These are phyloP conservation scores for Parnassius apollo DNA, from an alignment of 2,888 invertebrate species.

Conservation along the genomic window DNA sequence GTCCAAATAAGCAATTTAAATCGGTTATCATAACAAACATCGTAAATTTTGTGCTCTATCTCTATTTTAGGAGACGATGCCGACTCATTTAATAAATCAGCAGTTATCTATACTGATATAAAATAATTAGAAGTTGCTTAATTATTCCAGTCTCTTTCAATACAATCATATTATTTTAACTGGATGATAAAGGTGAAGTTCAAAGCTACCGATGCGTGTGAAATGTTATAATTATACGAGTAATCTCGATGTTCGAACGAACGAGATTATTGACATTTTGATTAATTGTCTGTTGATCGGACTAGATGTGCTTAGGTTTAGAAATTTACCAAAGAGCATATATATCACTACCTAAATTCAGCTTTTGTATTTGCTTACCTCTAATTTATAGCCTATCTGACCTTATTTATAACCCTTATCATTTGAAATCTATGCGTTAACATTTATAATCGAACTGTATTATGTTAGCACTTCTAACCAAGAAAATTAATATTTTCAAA, in stretches of 20 bases:
- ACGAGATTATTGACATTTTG: constrained; percentile 19
- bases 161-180: constrained; percentile 27
- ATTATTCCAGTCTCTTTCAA: constrained; percentile 59
- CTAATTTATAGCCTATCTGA: too few species aligned
- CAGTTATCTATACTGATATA: constrained; percentile 63
- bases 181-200: constrained; percentile 27
- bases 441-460: too few species aligned
- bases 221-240: constrained; percentile 33
- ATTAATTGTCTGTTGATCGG: constrained; percentile 18
- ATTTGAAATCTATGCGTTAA: too few species aligned
- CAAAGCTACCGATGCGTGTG: constrained; percentile 38
- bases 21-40: constrained; percentile 59
- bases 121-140: constrained; percentile 74
- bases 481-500: too few species aligned
- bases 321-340: too few species aligned
- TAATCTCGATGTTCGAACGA: constrained; percentile 6
- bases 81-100: constrained; percentile 63
- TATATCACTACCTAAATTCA: too few species aligned
- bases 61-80: constrained; percentile 46
- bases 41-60: constrained; percentile 66
- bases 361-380: background rate
- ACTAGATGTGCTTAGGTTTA: too few species aligned
- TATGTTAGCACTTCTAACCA: too few species aligned
- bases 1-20: constrained; percentile 56
- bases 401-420: too few species aligned